These are phyloP conservation scores for Drosophila lowei DNA, from an alignment of 1,140 invertebrate species.

Conservation along the genomic window DNA sequence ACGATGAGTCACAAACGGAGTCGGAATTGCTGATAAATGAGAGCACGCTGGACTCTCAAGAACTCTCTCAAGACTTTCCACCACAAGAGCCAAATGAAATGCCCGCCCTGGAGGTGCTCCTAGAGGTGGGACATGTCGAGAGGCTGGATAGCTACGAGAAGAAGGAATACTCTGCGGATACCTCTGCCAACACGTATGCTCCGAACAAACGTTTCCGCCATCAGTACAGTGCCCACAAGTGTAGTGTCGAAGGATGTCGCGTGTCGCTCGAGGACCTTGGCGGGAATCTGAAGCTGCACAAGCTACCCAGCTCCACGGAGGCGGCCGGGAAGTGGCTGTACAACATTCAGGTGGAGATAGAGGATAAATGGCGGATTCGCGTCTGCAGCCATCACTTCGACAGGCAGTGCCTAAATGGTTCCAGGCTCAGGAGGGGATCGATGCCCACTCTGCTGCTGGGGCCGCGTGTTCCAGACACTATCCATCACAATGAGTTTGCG, in stretches of 20 bases:
- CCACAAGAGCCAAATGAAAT: slow-evolving; percentile 8
- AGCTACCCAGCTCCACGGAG: slow-evolving; percentile 54
- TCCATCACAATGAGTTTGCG: slow-evolving; percentile 58
- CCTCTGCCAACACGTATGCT: not conserved
- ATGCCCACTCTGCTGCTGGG: slow-evolving; percentile 66
- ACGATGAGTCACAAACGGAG: slow-evolving; percentile 21
- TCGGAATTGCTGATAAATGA: slow-evolving; percentile 7
- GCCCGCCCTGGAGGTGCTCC: slow-evolving; percentile 49
- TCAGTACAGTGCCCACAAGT: slow-evolving; percentile 53
- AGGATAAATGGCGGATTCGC: slow-evolving; percentile 68
- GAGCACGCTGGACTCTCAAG: not conserved
- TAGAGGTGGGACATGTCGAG: slow-evolving; percentile 68
- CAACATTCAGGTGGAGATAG: slow-evolving; percentile 64
- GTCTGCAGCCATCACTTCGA: slow-evolving; percentile 71
- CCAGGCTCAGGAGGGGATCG: slow-evolving; percentile 50
- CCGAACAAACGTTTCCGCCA: not conserved
- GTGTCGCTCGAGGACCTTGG: slow-evolving; percentile 43
- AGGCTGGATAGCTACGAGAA: slow-evolving; percentile 63
- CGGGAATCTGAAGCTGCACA: slow-evolving; percentile 58
- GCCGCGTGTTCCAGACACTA: slow-evolving; percentile 27
- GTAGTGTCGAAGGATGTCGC: slow-evolving; percentile 59
- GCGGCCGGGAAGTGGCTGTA: slow-evolving; percentile 68
- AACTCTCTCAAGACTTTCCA: slow-evolving; percentile 2
- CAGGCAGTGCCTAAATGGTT: slow-evolving; percentile 54
- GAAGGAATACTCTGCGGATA: slow-evolving; percentile 39